A percentile compares a stretch with the other conserved stretches of the same genome.
Conservation (phyloP, 2,113 vertebrate genomes). For the Salvator merianae region DNA sequence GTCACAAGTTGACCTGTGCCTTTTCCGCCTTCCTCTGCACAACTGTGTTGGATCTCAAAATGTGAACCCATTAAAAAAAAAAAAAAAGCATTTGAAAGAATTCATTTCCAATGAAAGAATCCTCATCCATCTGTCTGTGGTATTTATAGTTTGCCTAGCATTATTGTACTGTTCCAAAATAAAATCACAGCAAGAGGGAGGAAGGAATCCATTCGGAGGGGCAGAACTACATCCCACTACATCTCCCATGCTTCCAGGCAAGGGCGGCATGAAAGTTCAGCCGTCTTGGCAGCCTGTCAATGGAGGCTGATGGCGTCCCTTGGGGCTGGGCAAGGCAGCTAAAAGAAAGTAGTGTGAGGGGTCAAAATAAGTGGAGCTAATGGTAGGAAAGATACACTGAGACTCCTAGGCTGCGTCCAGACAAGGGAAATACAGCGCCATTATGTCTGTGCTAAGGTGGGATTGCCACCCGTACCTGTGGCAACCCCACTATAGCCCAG, state of each 20-base stretch:
- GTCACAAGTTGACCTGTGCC: neutral
- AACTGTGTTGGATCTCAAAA: neutral
- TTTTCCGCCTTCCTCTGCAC: neutral
- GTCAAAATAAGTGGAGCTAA: no score
- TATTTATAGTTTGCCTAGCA: neutral
- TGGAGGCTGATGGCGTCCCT: no score
- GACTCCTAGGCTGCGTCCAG: no score
- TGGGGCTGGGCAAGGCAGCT: no score
- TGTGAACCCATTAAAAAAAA: neutral
- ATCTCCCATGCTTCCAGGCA: neutral
- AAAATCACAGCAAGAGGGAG: neutral
- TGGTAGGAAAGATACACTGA: no score
- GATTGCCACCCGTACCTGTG: no score
- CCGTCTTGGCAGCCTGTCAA: no score
- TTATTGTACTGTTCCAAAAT: constrained; percentile 2
- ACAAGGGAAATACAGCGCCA: no score
- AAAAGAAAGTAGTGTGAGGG: no score
- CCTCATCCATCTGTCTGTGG: neutral
- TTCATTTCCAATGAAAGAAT: constrained; percentile 3
- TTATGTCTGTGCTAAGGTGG: no score
- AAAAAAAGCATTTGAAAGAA: neutral
- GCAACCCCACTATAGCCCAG: no score
- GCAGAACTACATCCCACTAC: neutral
- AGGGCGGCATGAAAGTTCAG: no score
- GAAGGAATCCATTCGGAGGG: neutral